A percentile compares a stretch with the other conserved stretches of the same genome.
Conservation (phyloP, 2,797 vertebrate genomes). For the Xenops minutus region DNA sequence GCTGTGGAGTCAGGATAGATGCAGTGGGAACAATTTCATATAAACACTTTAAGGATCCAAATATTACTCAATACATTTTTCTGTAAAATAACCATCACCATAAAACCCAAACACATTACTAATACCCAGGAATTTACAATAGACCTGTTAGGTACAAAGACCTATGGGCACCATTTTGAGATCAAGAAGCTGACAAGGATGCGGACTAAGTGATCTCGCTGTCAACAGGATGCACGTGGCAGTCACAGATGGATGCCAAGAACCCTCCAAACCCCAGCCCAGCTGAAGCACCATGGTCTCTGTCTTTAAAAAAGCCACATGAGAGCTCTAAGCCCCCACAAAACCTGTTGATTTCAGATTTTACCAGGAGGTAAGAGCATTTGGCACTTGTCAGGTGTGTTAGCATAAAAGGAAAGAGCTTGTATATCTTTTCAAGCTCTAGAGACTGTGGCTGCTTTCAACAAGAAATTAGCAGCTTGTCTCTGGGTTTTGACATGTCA, state of each 20-base stretch:
- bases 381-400: slow-evolving; percentile 17
- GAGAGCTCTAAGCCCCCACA: neutral
- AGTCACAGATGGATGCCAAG: neutral
- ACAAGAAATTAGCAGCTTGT: slow-evolving; percentile 50
- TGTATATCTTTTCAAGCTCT: slow-evolving; percentile 30
- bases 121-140: neutral
- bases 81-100: neutral
- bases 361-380: neutral
- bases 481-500: slow-evolving; percentile 40
- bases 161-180: neutral
- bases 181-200: neutral
- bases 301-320: neutral
- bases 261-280: neutral
- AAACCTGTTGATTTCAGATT: neutral
- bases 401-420: neutral
- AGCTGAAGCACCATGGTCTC: neutral
- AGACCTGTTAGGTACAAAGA: neutral
- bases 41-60: neutral
- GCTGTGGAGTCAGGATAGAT: neutral
- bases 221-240: neutral
- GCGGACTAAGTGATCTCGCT: neutral
- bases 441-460: slow-evolving; percentile 27
- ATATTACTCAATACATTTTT: neutral
- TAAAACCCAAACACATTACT: neutral
- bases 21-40: neutral